Percentiles rank a stretch among this genome's conserved stretches.
Evolutionary conservation across 1,140 invertebrate genomes (phyloP).

Genomic region (Gonatopus flavifemur): DNA sequence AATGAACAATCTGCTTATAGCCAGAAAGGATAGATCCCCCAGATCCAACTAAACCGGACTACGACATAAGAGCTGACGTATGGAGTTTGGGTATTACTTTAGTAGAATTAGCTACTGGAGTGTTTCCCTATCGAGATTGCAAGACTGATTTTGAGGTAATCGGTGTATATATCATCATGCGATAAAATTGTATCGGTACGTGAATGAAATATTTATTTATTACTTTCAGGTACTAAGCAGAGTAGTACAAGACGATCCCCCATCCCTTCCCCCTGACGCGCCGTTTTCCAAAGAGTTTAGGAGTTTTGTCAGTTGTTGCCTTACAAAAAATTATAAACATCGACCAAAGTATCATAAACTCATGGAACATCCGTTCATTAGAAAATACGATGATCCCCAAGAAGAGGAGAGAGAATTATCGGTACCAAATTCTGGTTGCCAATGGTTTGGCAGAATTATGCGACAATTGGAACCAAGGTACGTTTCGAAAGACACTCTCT

Average conservation of each 20-base stretch:
- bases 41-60: constrained; percentile 85
- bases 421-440: constrained; percentile 40
- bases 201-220: constrained; percentile 3
- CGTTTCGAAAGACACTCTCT: constrained; percentile 9
- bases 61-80: constrained; percentile 98
- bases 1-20: constrained; percentile 65
- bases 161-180: no score
- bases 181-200: background rate
- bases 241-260: constrained; percentile 88
- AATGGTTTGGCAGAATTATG: constrained; percentile 53
- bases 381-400: constrained; percentile 67
- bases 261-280: constrained; percentile 73
- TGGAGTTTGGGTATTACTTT: constrained; percentile 98
- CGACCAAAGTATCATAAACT: constrained; percentile 94
- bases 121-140: constrained; percentile 91
- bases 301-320: constrained; percentile 66
- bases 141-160: constrained; percentile 94
- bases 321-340: constrained; percentile 90
- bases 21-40: constrained; percentile 94
- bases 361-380: constrained; percentile 87
- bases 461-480: constrained; percentile 54
- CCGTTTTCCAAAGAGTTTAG: constrained; percentile 64
- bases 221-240: constrained; percentile 71
- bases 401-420: constrained; percentile 36
- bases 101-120: constrained; percentile 87